Evolutionary conservation across 2,113 vertebrate species (phyloP), one percentile per base, ranked within the genome.

Genomic region (Bombycilla garrulus): DNA sequence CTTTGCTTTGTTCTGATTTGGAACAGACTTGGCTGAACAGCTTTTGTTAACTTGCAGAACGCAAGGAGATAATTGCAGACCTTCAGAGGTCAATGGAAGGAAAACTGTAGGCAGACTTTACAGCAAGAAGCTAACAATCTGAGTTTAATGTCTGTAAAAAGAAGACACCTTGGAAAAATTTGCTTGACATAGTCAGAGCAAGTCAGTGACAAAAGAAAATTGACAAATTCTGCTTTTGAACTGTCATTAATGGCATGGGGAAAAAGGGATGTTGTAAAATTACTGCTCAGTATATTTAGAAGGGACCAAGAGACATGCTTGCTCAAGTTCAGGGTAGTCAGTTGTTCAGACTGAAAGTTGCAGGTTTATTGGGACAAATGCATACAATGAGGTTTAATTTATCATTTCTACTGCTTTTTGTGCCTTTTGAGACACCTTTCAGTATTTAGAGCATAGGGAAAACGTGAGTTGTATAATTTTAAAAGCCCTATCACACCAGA

Each of bases 281-380:
- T 58, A 22, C 20, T 45, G 18, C 6, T 92, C 7, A 15, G 29
- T 47, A 3, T 45, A 40, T 73, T 38, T 58, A n/a, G 26, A 86
- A 48, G 25, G 1, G 4, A 24, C 38, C 2, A 3, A 88, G 21
- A 5, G 29, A 47, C 5, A 31, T 0, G 0, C 8, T 92, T 48
- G 4, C 40, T 61, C 1, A 4, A 29, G 36, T 78, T 81, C 17
- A 26, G 58, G 61, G 40, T 11, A 70, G 7, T 57, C 26, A 44
- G 54, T 25, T 40, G 17, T 19, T 83, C 26, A 21, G 31, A 53
- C 47, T 83, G 14, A 23, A 48, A 67, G 38, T 10, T 90, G 13
- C 17, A 35, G 24, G 11, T 9, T 88, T 80, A 35, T 22, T 74
- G 26, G 65, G 47, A 36, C 35, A 93, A 67, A 76, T 1, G 1